A percentile compares a stretch with the other conserved stretches of the same genome.
Evolutionary conservation across 35 echinoderm and acorn worm genomes (phyloP).

Genomic region (Lytechinus pictus): DNA sequence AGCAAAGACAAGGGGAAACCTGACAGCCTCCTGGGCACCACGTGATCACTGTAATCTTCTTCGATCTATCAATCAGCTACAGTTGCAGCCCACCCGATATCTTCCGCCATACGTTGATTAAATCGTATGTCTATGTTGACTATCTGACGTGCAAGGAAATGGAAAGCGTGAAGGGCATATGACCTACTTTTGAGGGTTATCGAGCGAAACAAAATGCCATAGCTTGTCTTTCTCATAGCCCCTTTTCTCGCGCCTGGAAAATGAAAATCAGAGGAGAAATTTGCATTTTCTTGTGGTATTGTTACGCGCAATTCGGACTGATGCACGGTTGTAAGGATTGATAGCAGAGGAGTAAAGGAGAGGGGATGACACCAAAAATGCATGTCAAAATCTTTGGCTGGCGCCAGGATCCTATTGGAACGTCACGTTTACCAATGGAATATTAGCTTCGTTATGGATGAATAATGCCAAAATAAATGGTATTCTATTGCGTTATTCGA

Average conservation of each 20-base stretch:
- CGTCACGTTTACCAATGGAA: not conserved
- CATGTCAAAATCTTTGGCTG: not conserved
- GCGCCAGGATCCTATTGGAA: not conserved
- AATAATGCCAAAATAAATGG: not conserved
- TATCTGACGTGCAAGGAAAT: not conserved
- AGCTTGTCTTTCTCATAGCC: not conserved
- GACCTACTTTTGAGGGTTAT: slow-evolving; percentile 41
- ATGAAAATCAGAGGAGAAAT: not conserved
- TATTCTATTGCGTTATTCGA: not conserved
- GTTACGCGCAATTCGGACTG: not conserved
- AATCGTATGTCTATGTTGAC: slow-evolving; percentile 40
- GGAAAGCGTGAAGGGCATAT: not conserved
- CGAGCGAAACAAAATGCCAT: slow-evolving; percentile 10
- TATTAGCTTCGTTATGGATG: not conserved
- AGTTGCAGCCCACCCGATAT: slow-evolving; percentile 31
- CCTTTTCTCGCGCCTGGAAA: slow-evolving; percentile 7
- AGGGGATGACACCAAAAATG: not conserved
- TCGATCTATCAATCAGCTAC: slow-evolving; percentile 24
- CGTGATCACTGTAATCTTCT: slow-evolving; percentile 18
- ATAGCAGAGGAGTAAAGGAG: not conserved
- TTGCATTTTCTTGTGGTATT: slow-evolving; percentile 18
- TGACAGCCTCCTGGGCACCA: not conserved
- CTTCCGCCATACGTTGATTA: slow-evolving; percentile 37
- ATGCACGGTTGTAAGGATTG: not conserved
- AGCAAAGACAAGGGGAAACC: not conserved